Evolutionary conservation across 2,113 vertebrate species (phyloP).

Genomic region (Xiphophorus maculatus): DNA sequence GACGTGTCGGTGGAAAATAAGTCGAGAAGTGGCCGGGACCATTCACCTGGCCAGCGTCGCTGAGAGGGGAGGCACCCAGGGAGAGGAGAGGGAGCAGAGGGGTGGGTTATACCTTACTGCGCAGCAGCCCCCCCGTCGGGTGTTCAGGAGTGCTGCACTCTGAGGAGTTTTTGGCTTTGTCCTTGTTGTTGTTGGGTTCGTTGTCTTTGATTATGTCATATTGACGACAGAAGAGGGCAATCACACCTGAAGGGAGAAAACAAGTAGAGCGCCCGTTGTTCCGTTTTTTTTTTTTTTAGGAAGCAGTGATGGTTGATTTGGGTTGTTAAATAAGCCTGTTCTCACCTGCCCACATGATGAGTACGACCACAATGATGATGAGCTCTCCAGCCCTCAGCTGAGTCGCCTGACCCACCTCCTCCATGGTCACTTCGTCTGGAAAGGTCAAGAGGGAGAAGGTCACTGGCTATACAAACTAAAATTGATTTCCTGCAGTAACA

Average conservation of each 20-base stretch:
- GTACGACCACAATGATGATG: slow-evolving; percentile 94
- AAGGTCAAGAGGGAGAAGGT: slow-evolving; percentile 23
- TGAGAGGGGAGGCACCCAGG: slow-evolving; percentile 58
- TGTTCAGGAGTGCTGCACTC: slow-evolving; percentile 96
- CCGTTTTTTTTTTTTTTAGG: too few species aligned
- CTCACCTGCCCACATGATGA: slow-evolving; percentile 98
- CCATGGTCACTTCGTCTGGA: slow-evolving; percentile 95
- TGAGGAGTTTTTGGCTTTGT: slow-evolving; percentile 92
- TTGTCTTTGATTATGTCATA: slow-evolving; percentile 98
- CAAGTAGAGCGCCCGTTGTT: not conserved
- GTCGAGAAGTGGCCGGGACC: slow-evolving; percentile 60
- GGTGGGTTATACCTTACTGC: slow-evolving; percentile 88
- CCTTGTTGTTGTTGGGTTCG: slow-evolving; percentile 94
- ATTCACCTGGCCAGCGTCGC: slow-evolving; percentile 76
- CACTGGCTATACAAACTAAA: not conserved
- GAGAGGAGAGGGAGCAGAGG: slow-evolving; percentile 31
- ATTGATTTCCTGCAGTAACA: not conserved
- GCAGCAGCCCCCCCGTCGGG: slow-evolving; percentile 89
- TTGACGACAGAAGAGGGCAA: slow-evolving; percentile 93
- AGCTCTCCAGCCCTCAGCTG: slow-evolving; percentile 91
- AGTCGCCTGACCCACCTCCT: slow-evolving; percentile 87
- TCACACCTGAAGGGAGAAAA: slow-evolving; percentile 82
- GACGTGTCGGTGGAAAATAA: slow-evolving; percentile 42
- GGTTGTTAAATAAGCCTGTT: not conserved
- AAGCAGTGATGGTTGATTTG: not conserved